Conservation (phyloP, 2,888 invertebrate species). For the Cosmia trapezina region DNA sequence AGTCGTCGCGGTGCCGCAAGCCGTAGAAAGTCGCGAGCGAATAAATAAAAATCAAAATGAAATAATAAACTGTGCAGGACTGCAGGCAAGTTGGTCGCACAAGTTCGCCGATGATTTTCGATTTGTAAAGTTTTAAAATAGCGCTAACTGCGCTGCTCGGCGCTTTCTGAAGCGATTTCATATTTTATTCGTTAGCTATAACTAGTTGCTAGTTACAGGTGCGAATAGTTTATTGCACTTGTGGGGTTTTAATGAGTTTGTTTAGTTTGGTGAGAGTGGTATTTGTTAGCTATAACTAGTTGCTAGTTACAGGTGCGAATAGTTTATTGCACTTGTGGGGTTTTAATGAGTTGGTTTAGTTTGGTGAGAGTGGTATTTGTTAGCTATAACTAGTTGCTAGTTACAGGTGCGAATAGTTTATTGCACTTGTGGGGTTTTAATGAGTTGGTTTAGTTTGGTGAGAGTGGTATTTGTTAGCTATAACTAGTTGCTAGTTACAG, state of each 20-base stretch:
- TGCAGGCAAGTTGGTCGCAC: slow-evolving; percentile 54
- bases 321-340: slow-evolving; percentile 42
- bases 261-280: slow-evolving; percentile 6
- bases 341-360: slow-evolving; percentile 35
- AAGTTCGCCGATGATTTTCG: slow-evolving; percentile 67
- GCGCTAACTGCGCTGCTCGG: slow-evolving; percentile 61
- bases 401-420: slow-evolving; percentile 61
- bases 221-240: slow-evolving; percentile 51
- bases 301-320: slow-evolving; percentile 58
- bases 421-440: slow-evolving; percentile 36
- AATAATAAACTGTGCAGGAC: slow-evolving; percentile 68
- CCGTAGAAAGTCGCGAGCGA: slow-evolving; percentile 63
- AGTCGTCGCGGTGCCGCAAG: slow-evolving; percentile 54
- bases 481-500: slow-evolving; percentile 59
- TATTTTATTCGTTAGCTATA: slow-evolving; percentile 65
- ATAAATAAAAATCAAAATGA: slow-evolving; percentile 72
- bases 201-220: slow-evolving; percentile 61
- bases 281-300: slow-evolving; percentile 63
- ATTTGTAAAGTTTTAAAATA: slow-evolving; percentile 69
- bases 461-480: slow-evolving; percentile 63
- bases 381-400: slow-evolving; percentile 59
- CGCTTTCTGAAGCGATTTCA: slow-evolving; percentile 62
- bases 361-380: slow-evolving; percentile 53
- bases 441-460: slow-evolving; percentile 16
- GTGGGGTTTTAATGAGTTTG: slow-evolving; percentile 35